Base-by-base conservation (phyloP, 2,797 vertebrate species). In the Hirundo rustica region DNA sequence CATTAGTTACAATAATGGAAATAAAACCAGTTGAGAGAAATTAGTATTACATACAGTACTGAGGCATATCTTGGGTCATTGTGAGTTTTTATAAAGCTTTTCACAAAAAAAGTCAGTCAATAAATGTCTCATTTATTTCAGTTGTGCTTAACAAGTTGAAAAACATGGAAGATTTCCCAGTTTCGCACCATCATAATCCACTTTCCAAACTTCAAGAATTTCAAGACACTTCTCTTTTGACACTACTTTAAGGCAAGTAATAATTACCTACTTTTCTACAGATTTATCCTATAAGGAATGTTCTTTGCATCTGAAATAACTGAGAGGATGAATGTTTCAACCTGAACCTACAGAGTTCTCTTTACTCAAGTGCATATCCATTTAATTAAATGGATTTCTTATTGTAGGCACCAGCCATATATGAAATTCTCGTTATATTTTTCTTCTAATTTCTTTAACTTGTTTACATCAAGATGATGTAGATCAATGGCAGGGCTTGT, bases 161-260 rank as follows among this genome's bases (percentile, higher is more conserved):
- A 83, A 92, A 70, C 21, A 36, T 1, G 3, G 54, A 93, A 71
- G 34, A 50, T 60, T 85, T 92, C 55, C 38, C 50, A 60, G 9
- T 76, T 85, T 44, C 19, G 10, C 34, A 81, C n/a, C 45, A 54
- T 38, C 5, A 1, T 48, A 45, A 71, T 92, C 84, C 20, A 44
- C 47, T 91, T 88, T 70, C 40, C 75, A 65, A 55, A 72, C 51
- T 67, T 68, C 36, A 54, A 36, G 60, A 54, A 73, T 92, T 87
- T 78, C 51, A 75, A 80, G 70, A 83, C n/a, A 83, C n/a, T 71
- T 81, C 44, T 75, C 36, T 81, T 75, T 64, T 90, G 40, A 66
- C 19, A 19, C 32, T 67, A n/a, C 61, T 94, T 65, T 85, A 85
- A 94, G 84, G 77, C 86, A 79, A 88, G 75, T 50, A 85, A 78